Evolutionary conservation across 2,113 vertebrate genomes (phyloP).

Genomic region (Cervus canadensis): DNA sequence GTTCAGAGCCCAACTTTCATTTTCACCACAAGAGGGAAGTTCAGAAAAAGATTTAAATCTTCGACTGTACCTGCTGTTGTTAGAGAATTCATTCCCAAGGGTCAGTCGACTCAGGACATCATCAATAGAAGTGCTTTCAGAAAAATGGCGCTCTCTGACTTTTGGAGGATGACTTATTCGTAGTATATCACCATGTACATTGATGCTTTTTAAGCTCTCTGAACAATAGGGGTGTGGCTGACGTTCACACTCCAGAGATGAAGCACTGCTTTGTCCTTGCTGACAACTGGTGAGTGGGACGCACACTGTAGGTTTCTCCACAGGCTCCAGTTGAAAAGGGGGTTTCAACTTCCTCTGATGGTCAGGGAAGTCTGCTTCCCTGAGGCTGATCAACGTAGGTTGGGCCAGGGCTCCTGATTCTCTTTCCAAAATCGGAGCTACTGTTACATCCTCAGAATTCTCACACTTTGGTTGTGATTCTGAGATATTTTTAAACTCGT

Average conservation of each 20-base stretch:
- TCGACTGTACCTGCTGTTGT: conserved; percentile 13
- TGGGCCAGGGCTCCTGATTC: conserved; percentile 34
- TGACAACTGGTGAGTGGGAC: not conserved
- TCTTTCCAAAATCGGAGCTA: not conserved
- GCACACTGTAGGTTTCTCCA: conserved; percentile 52
- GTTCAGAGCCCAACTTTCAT: conserved; percentile 73
- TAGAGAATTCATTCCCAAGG: conserved; percentile 33
- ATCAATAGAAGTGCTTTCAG: conserved; percentile 75
- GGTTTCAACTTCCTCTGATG: conserved; percentile 6
- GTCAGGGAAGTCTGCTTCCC: not conserved
- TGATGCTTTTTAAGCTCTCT: conserved; percentile 72
- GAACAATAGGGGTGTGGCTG: conserved; percentile 58
- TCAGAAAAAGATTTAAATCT: conserved; percentile 80
- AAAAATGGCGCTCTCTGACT: conserved; percentile 79
- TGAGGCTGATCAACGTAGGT: not conserved
- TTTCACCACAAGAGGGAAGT: conserved; percentile 77
- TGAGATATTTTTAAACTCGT: conserved; percentile 34
- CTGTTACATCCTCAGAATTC: conserved; percentile 49
- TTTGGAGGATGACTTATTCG: conserved; percentile 15
- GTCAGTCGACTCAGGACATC: conserved; percentile 36
- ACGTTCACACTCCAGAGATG: not conserved
- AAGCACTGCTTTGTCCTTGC: conserved; percentile 51
- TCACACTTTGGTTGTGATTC: conserved; percentile 28
- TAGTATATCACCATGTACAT: conserved; percentile 17
- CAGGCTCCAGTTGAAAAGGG: conserved; percentile 58